phyloP scores from a whole-genome alignment of 1,140 invertebrate genomes.

The Luehdorfia chinensis region DNA sequence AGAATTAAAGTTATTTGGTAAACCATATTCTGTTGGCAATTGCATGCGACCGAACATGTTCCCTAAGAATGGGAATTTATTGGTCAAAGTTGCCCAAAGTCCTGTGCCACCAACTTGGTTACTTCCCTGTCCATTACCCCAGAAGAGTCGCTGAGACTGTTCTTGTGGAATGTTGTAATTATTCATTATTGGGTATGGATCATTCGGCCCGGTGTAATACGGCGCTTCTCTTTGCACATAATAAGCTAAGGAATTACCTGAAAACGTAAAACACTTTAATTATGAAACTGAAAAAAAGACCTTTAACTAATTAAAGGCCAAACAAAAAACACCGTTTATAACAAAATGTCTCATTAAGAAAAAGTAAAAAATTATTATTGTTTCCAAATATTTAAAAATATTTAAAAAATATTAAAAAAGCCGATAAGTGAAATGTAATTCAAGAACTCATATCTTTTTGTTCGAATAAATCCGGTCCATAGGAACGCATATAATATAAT shows the following conservation, averaged over 20 bases:
- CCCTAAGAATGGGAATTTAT: slow-evolving; percentile 62
- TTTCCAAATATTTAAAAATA: no score
- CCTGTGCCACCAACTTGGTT: slow-evolving; percentile 67
- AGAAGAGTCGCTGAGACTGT: slow-evolving; percentile 59
- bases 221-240: slow-evolving; percentile 49
- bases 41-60: slow-evolving; percentile 65
- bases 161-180: slow-evolving; percentile 38
- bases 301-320: no score
- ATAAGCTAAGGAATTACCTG: slow-evolving; percentile 50
- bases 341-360: no score
- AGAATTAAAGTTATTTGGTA: slow-evolving; percentile 29
- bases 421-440: no score
- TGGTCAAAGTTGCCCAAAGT: slow-evolving; percentile 56
- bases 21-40: slow-evolving; percentile 43
- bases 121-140: slow-evolving; percentile 46
- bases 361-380: no score
- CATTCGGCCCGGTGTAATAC: slow-evolving; percentile 48
- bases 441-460: no score
- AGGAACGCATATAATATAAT: no score
- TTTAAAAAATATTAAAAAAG: no score
- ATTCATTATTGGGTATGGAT: slow-evolving; percentile 41
- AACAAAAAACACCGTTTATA: no score
- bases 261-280: slow-evolving; percentile 32
- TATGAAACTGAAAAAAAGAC: background rate
- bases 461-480: no score